Conservation (phyloP, 2,113 vertebrate species). For the Rattus rattus region DNA sequence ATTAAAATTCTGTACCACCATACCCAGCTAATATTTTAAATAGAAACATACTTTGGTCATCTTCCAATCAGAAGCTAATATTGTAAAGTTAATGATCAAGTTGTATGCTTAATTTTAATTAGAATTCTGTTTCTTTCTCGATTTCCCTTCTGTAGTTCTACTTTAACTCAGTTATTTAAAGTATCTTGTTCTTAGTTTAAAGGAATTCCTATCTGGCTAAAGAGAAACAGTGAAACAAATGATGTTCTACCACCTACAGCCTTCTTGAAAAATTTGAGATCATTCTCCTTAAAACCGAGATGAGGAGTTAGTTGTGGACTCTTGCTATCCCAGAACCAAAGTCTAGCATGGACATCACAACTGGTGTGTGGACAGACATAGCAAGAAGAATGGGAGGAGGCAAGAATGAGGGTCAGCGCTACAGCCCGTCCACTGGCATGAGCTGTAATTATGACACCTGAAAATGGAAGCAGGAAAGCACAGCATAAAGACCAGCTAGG, state of each 20-base stretch:
- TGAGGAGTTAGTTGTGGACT: background rate
- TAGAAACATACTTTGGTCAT: background rate
- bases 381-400: background rate
- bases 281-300: background rate
- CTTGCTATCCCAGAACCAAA: background rate
- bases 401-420: background rate
- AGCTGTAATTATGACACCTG: background rate
- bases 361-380: background rate
- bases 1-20: background rate
- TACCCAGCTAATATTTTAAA: background rate
- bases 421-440: too few species aligned
- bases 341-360: background rate
- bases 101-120: slow-evolving; percentile 48
- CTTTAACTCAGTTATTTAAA: slow-evolving; percentile 29
- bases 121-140: slow-evolving; percentile 10
- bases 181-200: slow-evolving; percentile 44
- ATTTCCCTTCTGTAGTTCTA: slow-evolving; percentile 41
- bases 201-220: slow-evolving; percentile 33
- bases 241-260: background rate
- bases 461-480: too few species aligned
- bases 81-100: slow-evolving; percentile 27
- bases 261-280: slow-evolving; percentile 44
- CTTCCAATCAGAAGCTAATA: background rate
- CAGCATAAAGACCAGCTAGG: background rate
- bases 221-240: slow-evolving; percentile 19